A percentile compares a stretch with the other conserved stretches of the same genome.
phyloP scores from a whole-genome alignment of 1,140 invertebrate species.

The Mycetomoellerius zeteki region DNA sequence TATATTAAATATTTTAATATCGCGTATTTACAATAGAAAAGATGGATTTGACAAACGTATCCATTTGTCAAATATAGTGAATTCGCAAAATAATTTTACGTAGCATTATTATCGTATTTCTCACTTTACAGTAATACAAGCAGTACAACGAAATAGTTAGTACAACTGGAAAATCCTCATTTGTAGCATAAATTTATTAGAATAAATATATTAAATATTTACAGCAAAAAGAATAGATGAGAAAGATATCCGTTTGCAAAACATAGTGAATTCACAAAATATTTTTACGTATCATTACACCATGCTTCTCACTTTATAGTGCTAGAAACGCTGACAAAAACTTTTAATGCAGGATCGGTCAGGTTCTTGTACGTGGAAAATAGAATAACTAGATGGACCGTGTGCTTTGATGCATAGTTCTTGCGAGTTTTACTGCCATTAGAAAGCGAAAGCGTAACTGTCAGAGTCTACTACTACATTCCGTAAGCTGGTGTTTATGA shows the following conservation, averaged over 20 bases:
- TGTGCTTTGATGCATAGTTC: slow-evolving; percentile 13
- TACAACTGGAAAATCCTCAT: slow-evolving; percentile 8
- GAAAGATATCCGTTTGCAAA: background rate
- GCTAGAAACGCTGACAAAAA: slow-evolving; percentile 25
- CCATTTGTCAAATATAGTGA: background rate
- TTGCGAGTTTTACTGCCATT: slow-evolving; percentile 59
- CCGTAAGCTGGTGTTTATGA: slow-evolving; percentile 45
- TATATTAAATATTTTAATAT: slow-evolving; percentile 25
- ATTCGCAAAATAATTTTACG: background rate
- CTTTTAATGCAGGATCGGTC: slow-evolving; percentile 1
- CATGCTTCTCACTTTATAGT: slow-evolving; percentile 2
- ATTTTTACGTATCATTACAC: slow-evolving; percentile 32
- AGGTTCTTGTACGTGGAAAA: slow-evolving; percentile 26
- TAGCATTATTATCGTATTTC: background rate
- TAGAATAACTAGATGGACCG: slow-evolving; percentile 31
- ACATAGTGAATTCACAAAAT: background rate
- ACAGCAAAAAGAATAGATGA: no score
- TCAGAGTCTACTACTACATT: slow-evolving; percentile 29
- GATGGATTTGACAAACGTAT: background rate
- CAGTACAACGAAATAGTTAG: background rate
- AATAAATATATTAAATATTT: slow-evolving; percentile 17
- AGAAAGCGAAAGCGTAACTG: slow-evolving; percentile 60
- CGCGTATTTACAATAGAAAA: no score
- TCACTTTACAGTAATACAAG: background rate
- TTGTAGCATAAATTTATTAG: background rate